Evolutionary conservation across 2,113 vertebrate genomes (phyloP).

Genomic region (Coptodon bakossiorum): DNA sequence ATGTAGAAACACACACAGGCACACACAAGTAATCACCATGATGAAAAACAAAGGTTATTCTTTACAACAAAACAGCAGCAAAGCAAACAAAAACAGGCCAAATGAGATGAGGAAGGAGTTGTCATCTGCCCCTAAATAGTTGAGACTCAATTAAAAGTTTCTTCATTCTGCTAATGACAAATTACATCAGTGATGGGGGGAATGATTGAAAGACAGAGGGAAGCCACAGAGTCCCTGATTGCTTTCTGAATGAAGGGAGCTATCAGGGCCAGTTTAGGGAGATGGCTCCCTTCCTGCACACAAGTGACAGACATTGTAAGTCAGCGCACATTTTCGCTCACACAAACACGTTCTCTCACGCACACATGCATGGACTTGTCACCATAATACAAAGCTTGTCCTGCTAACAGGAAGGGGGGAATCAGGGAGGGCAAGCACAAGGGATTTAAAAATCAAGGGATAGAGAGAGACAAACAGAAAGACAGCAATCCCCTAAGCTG

Average conservation of each 20-base stretch:
- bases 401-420: conserved; percentile 26
- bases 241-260: conserved; percentile 51
- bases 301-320: background rate
- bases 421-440: background rate
- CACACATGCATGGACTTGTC: conserved; percentile 6
- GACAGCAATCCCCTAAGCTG: conserved; percentile 43
- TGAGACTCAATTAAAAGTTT: conserved; percentile 69
- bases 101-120: conserved; percentile 40
- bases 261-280: conserved; percentile 35
- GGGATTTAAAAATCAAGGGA: conserved; percentile 38
- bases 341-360: background rate
- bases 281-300: background rate
- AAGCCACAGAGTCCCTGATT: conserved; percentile 47
- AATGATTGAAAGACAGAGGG: conserved; percentile 45
- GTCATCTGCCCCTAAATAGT: conserved; percentile 46
- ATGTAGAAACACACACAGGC: background rate
- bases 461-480: conserved; percentile 27
- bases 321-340: background rate
- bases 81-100: conserved; percentile 29
- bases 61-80: background rate
- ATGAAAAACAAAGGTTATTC: conserved; percentile 27
- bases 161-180: conserved; percentile 55
- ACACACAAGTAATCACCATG: background rate
- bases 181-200: conserved; percentile 51
- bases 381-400: conserved; percentile 38